These are phyloP conservation scores for Cassiopea xamachana DNA, from an alignment of 30 jellyfish, hydroid and myxozoan species.

Conservation along the genomic window DNA sequence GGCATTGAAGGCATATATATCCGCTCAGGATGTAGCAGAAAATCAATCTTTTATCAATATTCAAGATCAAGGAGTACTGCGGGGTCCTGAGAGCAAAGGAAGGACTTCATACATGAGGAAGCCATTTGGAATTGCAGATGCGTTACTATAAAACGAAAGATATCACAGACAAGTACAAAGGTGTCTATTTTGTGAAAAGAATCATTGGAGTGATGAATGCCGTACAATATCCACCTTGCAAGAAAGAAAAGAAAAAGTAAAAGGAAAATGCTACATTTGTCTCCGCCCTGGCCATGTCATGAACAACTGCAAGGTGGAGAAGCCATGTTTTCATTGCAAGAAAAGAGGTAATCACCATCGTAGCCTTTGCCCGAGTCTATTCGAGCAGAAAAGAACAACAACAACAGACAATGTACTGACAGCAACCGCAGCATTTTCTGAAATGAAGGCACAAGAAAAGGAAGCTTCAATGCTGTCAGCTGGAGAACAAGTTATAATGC, in stretches of 20 bases:
- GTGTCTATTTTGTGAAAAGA: not conserved
- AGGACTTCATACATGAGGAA: not conserved
- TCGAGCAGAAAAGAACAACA: not conserved
- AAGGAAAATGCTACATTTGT: not conserved
- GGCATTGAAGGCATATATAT: not conserved
- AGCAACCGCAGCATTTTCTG: not conserved
- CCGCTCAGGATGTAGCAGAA: not conserved
- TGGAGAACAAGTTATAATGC: conserved; percentile 52
- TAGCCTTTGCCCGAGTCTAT: conserved; percentile 13
- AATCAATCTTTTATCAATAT: not conserved
- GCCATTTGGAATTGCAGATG: not conserved
- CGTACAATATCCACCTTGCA: not conserved
- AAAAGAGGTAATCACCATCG: conserved; percentile 7
- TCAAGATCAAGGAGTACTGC: not conserved
- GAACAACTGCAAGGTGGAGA: not conserved
- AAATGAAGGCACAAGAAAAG: not conserved
- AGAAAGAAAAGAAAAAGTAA: not conserved
- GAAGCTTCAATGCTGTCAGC: conserved; percentile 15
- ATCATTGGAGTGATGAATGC: not conserved
- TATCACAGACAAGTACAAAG: not conserved
- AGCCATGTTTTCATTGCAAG: not conserved
- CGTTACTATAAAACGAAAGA: not conserved
- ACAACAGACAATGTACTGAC: not conserved
- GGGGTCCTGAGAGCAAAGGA: not conserved
- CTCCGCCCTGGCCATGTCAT: not conserved